Evolutionary conservation across 2,888 invertebrate genomes (phyloP), one percentile per base, ranked within the genome.

Genomic region (Chironomus riparius): DNA sequence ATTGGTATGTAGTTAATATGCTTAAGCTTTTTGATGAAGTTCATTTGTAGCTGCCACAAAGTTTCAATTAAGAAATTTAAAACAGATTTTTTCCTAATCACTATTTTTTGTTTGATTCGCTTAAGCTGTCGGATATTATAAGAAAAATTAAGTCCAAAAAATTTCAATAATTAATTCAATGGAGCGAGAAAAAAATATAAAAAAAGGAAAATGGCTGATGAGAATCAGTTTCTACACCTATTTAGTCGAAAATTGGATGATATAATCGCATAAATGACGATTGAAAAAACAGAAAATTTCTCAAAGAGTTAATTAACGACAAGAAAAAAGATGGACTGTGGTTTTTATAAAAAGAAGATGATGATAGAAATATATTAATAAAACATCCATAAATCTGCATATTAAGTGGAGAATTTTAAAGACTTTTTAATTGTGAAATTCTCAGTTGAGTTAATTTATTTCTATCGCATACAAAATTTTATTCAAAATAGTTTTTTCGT

Each of bases 321-420:
- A n/a, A 70, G 69, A 15, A 24, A 71, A 47, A 65, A 65, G 65
- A 56, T 47, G 18, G 22, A 24, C 70, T 56, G 56, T 69, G 38
- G 13, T 13, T 18, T 69, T n/a, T 10, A 38, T 38, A 10, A 38
- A 38, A 38, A 38, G 6, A 28, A 28, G 38, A 38, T 5, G 47
- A 47, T 13, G 47, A 38, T 47, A n/a, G 72, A 72, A 50, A 47
- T 62, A 15, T 62, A 72, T 62, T 62, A 72, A 72, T 62, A 61
- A 72, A 38, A 72, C 62, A 28, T 15, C 38, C 72, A 62, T 72
- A 72, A 72, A 72, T 72, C 72, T 72, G 72, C 72, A 72, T 72
- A 72, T 38, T 50, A 18, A 72, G 15, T 72, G 38, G 38, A 48
- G 6, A 18, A 13, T 15, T 48, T n/a, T 56, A 15, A 72, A 47